Percentiles rank a stretch among this genome's conserved stretches.
Conservation (phyloP, 1,140 invertebrate species). For the Brachionus plicatilis region DNA sequence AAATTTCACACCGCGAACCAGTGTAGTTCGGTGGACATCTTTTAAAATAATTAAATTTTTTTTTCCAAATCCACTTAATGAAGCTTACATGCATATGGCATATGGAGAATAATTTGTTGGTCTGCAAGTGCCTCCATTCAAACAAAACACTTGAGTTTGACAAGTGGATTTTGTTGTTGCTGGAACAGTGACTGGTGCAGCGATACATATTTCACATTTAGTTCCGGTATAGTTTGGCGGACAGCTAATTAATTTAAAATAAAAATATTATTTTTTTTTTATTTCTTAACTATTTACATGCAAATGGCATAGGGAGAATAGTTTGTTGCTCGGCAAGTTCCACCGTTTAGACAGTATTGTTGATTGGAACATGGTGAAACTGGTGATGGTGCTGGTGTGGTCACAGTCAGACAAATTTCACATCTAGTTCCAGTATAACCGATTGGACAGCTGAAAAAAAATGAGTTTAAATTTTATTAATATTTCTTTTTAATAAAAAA, state of each 20-base stretch:
- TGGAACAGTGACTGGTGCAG: not conserved
- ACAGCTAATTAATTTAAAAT: not conserved
- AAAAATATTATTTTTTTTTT: not conserved
- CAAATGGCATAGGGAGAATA: constrained; percentile 19
- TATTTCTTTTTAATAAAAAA: no score
- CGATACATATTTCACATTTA: not conserved
- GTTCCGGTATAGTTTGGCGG: constrained; percentile 13
- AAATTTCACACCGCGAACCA: constrained; percentile 34
- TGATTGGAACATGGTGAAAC: not conserved
- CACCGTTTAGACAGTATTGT: constrained; percentile 20
- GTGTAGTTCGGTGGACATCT: constrained; percentile 26
- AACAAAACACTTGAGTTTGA: not conserved
- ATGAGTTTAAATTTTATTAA: no score
- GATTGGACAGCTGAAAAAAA: not conserved
- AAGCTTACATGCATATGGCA: not conserved
- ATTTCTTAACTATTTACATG: not conserved
- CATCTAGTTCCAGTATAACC: constrained; percentile 11
- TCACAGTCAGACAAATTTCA: not conserved
- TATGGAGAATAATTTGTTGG: not conserved
- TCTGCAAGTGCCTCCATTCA: constrained; percentile 26
- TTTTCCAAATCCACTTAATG: no score
- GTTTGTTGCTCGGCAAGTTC: not conserved
- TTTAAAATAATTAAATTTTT: not conserved
- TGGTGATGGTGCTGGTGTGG: constrained; percentile 24
- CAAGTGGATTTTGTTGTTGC: not conserved